Base-by-base conservation (phyloP, 2,113 vertebrate genomes). In the Xiphophorus couchianus region DNA sequence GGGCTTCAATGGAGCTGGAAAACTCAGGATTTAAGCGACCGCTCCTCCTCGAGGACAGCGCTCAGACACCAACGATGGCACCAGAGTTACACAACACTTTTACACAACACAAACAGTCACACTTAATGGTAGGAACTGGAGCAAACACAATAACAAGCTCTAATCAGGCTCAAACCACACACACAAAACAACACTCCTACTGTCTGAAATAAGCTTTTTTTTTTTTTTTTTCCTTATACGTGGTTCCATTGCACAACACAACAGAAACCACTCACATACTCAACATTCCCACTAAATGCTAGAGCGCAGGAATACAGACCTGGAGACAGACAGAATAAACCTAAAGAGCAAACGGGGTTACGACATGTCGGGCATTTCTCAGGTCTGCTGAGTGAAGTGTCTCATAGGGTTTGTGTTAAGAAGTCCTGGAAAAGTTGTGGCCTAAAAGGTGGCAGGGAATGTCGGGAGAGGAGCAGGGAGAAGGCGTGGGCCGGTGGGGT, bases 301-400 rank as follows among this genome's bases (percentile, higher is more conserved):
- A 70, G 66, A 88, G 78, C 78, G 78, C 27, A 35, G 74, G 69
- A 80, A 33, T 79, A 81, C 80, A 85, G 82, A 88, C 84, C 90
- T 78, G 65, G 68, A 81, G 82, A 68, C 63, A 29, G 73, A 85
- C 51, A 85, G 78, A 81, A 22, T 28, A 72, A 78, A 64, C 42
- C 42, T 74, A 78, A 74, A 81, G 84, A 73, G 80, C 61, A 76
- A 62, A 69, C 37, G 30, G 81, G 81, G 71, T 67, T 82, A 64
- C 9, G 44, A 71, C 79, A 83, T 77, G 73, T 74, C 77, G 64
- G 69, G 72, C 73, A 75, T 77, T 78, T 76, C 80, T 88, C 83
- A 90, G 76, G 73, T 94, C 93, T 95, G 94, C 80, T 71, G 91
- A 92, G 90, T 51, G 87, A 58, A 58, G 51, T n/a, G 51, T 58